Percentiles rank a stretch among this genome's conserved stretches.
Conservation (phyloP, 2,888 invertebrate genomes). For the Amphipyra tragopoginis region DNA sequence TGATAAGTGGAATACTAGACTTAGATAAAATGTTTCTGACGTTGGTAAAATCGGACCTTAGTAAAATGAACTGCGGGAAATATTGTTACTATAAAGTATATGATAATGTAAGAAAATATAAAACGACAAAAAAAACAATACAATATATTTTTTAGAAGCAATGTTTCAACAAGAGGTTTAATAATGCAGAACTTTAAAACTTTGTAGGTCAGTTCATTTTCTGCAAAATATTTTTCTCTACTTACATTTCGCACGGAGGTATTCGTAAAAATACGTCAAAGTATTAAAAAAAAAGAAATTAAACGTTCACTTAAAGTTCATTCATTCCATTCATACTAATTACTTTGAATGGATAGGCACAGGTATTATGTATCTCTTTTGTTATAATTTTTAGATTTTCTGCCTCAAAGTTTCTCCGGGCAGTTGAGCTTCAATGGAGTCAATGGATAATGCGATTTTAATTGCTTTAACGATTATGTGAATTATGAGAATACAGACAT, state of each 20-base stretch:
- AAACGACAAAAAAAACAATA: too few relatives aligned
- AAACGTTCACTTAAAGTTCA: slow-evolving; percentile 15
- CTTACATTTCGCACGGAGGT: slow-evolving; percentile 1
- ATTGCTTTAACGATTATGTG: slow-evolving; percentile 68
- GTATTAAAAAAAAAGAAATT: slow-evolving; percentile 7
- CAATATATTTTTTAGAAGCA: too few relatives aligned
- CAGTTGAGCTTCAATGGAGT: slow-evolving; percentile 29
- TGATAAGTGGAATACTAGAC: too few relatives aligned
- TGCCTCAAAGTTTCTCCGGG: slow-evolving; percentile 31
- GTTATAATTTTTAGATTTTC: slow-evolving; percentile 52
- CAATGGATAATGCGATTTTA: slow-evolving; percentile 71
- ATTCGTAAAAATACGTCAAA: background rate
- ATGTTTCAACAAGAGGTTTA: too few relatives aligned
- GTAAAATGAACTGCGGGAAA: too few relatives aligned
- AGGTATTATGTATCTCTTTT: slow-evolving; percentile 42
- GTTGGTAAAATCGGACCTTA: too few relatives aligned
- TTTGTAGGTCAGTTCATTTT: too few relatives aligned
- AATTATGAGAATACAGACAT: slow-evolving; percentile 59
- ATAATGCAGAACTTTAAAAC: too few relatives aligned
- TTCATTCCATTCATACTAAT: slow-evolving; percentile 44
- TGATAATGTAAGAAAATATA: too few relatives aligned
- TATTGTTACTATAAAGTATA: too few relatives aligned
- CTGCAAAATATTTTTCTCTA: background rate
- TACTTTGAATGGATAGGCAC: slow-evolving; percentile 41
- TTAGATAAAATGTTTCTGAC: too few relatives aligned